Conservation (phyloP, 2,888 invertebrate genomes). For the Poecilobothrus nobilitatus region DNA sequence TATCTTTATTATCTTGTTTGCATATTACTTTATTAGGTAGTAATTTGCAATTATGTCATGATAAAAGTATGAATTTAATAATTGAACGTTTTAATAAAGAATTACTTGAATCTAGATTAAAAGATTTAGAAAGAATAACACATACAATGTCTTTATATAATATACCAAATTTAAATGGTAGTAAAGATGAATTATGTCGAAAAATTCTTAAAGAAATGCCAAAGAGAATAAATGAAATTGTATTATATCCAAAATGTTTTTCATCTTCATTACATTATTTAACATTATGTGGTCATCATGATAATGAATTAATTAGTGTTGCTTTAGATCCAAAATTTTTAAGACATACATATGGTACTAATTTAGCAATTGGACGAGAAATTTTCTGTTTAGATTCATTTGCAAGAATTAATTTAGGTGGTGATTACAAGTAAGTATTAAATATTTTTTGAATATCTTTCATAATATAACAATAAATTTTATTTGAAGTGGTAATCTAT, state of each 20-base stretch:
- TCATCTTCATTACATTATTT: constrained; percentile 55
- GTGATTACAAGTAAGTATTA: constrained; percentile 41
- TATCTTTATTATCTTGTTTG: constrained; percentile 54
- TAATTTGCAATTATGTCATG: constrained; percentile 45
- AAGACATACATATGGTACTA: constrained; percentile 48
- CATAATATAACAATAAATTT: not conserved
- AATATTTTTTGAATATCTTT: not conserved
- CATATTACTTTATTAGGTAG: constrained; percentile 59
- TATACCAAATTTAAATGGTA: constrained; percentile 45
- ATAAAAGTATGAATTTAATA: constrained; percentile 45
- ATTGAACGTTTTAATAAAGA: constrained; percentile 47
- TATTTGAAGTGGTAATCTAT: constrained; percentile 44
- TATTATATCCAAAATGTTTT: constrained; percentile 52
- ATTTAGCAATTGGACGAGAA: constrained; percentile 48
- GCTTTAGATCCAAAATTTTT: constrained; percentile 53
- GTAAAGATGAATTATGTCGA: constrained; percentile 45
- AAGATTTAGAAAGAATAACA: constrained; percentile 66
- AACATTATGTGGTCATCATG: constrained; percentile 49
- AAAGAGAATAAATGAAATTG: constrained; percentile 50
- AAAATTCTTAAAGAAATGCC: constrained; percentile 47
- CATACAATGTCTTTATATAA: constrained; percentile 56
- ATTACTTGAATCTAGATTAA: constrained; percentile 50
- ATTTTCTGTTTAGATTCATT: constrained; percentile 55
- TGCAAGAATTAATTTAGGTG: constrained; percentile 39
- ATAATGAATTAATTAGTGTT: constrained; percentile 51